These are phyloP conservation scores for Caenorhabditis macrosperma DNA, from an alignment of 2,888 invertebrate genomes.

Conservation along the genomic window DNA sequence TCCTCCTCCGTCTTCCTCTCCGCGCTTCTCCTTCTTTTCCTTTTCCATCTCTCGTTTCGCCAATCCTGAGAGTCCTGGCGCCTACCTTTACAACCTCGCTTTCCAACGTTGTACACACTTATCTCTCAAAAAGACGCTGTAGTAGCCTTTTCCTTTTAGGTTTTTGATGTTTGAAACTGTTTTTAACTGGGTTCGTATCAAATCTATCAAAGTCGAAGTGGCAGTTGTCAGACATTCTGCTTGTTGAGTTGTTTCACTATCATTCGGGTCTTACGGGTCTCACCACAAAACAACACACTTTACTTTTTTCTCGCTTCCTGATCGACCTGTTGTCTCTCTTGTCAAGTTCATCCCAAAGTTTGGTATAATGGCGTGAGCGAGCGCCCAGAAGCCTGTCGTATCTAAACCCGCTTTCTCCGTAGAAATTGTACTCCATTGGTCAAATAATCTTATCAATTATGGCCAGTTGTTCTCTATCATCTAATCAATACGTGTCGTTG, in stretches of 20 bases:
- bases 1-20: not conserved
- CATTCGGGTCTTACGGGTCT: not conserved
- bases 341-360: not conserved
- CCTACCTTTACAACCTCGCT: constrained; percentile 22
- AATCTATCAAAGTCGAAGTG: constrained; percentile 6
- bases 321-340: not conserved
- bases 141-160: not conserved
- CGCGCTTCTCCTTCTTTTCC: not conserved
- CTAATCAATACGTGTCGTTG: constrained; percentile 16
- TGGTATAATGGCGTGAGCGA: not conserved
- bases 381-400: not conserved
- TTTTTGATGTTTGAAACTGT: not conserved
- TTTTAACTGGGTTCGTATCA: not conserved
- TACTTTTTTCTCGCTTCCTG: not conserved
- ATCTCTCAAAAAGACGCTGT: not conserved
- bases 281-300: not conserved
- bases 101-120: constrained; percentile 1
- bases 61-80: constrained; percentile 7
- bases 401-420: too few species aligned
- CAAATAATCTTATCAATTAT: constrained; percentile 36
- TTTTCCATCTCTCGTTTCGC: constrained; percentile 7
- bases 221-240: not conserved
- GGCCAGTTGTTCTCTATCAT: not conserved
- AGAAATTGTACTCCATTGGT: not conserved
- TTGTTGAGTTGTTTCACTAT: not conserved